Percentiles rank a stretch among this genome's conserved stretches.
Evolutionary conservation across 2,797 vertebrate species (phyloP).

Genomic region (Amblyraja radiata): DNA sequence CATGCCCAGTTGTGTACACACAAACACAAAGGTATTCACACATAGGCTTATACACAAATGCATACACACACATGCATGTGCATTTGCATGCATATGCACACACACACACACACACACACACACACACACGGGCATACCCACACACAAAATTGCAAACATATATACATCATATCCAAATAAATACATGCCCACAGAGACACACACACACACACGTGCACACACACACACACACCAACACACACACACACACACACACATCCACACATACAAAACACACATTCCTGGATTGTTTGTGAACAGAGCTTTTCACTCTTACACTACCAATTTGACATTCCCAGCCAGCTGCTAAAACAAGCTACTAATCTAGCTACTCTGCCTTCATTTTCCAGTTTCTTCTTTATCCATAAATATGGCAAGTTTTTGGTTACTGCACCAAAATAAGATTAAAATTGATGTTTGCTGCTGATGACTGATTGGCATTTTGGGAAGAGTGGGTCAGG

Average conservation of each 20-base stretch:
- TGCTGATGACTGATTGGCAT: slow-evolving; percentile 27
- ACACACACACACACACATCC: neutral
- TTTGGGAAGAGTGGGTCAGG: neutral
- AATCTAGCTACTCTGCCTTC: too few relatives aligned
- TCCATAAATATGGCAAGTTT: neutral
- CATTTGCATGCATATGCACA: neutral
- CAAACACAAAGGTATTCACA: too few relatives aligned
- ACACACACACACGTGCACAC: too few relatives aligned
- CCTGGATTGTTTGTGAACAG: neutral
- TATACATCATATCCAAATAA: too few relatives aligned
- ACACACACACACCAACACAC: neutral
- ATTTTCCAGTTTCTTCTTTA: slow-evolving; percentile 7
- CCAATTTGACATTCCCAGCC: neutral
- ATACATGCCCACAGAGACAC: too few relatives aligned
- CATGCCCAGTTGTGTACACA: too few relatives aligned
- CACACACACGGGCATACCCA: too few relatives aligned
- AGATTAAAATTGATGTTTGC: too few relatives aligned
- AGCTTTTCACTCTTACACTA: neutral
- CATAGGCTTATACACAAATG: too few relatives aligned
- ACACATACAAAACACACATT: neutral
- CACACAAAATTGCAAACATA: too few relatives aligned
- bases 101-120: too few relatives aligned
- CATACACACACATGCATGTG: neutral
- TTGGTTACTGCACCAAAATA: neutral
- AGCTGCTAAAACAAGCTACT: neutral